These are phyloP conservation scores for Galaxias olidus DNA, from an alignment of 2,797 vertebrate species.

Conservation along the genomic window DNA sequence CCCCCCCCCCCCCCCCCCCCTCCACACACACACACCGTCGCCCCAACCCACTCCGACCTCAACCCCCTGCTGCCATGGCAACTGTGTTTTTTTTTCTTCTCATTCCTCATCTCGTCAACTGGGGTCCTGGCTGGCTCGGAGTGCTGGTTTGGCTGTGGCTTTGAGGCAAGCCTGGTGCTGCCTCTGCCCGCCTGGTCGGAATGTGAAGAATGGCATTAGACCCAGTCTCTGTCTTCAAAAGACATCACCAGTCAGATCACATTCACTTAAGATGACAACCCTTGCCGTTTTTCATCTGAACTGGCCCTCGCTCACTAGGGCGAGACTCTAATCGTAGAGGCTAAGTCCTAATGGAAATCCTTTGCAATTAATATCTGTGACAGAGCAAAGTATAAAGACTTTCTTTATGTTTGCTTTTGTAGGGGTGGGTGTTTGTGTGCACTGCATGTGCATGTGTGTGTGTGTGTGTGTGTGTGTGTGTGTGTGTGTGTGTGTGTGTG, in stretches of 20 bases:
- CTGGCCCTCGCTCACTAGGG: not conserved
- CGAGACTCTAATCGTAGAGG: slow-evolving; percentile 1
- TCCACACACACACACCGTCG: no score
- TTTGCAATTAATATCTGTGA: not conserved
- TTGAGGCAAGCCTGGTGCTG: slow-evolving; percentile 12
- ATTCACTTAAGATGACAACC: slow-evolving; percentile 26
- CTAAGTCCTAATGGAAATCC: not conserved
- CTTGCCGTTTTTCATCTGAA: not conserved
- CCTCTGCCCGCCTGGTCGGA: not conserved
- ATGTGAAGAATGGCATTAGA: slow-evolving; percentile 10
- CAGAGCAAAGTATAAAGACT: not conserved
- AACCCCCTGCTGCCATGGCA: slow-evolving; percentile 43
- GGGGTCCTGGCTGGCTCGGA: not conserved
- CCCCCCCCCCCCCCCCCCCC: no score
- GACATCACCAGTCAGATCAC: slow-evolving; percentile 13
- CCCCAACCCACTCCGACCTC: not conserved
- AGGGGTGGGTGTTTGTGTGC: no score
- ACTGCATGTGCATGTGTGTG: not conserved
- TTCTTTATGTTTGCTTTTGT: not conserved
- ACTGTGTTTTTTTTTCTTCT: slow-evolving; percentile 15
- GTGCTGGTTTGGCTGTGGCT: not conserved
- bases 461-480: slow-evolving; percentile 7
- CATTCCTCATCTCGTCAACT: not conserved
- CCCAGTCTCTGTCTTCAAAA: slow-evolving; percentile 15
- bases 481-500: not conserved